Evolutionary conservation across 2,888 invertebrate species (phyloP), one percentile per base, ranked within the genome.

Genomic region (Andrena flavipes): DNA sequence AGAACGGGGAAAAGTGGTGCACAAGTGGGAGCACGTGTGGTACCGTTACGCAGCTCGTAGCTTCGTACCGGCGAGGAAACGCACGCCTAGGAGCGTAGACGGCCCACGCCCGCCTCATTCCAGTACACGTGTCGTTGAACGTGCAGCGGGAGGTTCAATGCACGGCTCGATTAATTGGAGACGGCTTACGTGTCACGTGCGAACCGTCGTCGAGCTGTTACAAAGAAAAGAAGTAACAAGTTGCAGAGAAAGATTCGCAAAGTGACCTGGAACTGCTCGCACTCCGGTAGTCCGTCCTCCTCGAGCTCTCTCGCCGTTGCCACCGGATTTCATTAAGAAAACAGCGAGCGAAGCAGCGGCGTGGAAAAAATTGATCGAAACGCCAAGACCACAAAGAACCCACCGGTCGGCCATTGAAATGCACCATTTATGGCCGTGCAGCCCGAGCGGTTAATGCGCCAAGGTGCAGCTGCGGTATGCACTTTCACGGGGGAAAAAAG

Each of bases 131-230:
- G n/a, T 30, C 42, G 20, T 67, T 30, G 29, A 56, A 26, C 20
- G 23, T 26, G 29, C 59, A 35, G 35, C 56, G 35, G 16, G 48
- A 59, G 42, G 59, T 70, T 70, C 69, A 48, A 70, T 29, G 69
- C 59, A 70, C 69, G 69, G 48, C 59, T 48, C 59, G 48, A 67
- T 76, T 65, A 74, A 79, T 74, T 70, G n/a, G 33, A 26, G 29
- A 33, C 60, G n/a, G 63, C 26, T 48, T 26, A 65, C 42, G 51
- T 65, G 60, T 29, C 23, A 33, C 48, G 65, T 35, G 49, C 42
- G 16, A 65, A 42, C 23, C 33, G 42, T 42, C 20, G 4, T 13
- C 5, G 33, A 23, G 13, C 16, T 10, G 26, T n/a, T 26, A 7
- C 26, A 20, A 20, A 8, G 20, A 20, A 51, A 51, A 20, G 4